phyloP scores from a whole-genome alignment of 2,797 vertebrate species.

The Enteromius paludinosus region DNA sequence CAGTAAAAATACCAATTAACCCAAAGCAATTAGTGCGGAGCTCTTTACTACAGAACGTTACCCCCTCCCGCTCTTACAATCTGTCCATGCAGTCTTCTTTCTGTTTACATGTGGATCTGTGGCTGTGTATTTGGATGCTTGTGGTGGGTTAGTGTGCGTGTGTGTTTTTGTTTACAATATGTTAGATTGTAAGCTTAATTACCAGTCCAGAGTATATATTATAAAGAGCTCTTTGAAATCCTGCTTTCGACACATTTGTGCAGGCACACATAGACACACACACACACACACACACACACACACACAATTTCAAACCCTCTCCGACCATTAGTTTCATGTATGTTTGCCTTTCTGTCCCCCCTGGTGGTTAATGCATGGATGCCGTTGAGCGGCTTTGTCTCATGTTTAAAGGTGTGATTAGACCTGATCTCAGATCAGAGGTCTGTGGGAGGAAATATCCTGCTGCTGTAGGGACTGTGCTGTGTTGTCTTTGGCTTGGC shows the following conservation, averaged over 20 bases:
- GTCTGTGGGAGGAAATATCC: slow-evolving; percentile 83
- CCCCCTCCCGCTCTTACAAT: slow-evolving; percentile 52
- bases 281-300: slow-evolving; percentile 38
- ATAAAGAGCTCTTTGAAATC: slow-evolving; percentile 51
- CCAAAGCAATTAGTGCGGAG: slow-evolving; percentile 81
- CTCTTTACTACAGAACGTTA: slow-evolving; percentile 77
- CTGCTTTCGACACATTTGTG: slow-evolving; percentile 6
- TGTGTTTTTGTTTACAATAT: slow-evolving; percentile 57
- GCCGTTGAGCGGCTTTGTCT: slow-evolving; percentile 69
- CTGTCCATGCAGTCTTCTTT: slow-evolving; percentile 55
- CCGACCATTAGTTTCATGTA: slow-evolving; percentile 72
- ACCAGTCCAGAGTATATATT: slow-evolving; percentile 73
- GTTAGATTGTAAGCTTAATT: slow-evolving; percentile 72
- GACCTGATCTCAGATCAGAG: slow-evolving; percentile 83
- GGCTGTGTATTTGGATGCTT: slow-evolving; percentile 36
- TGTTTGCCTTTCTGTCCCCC: slow-evolving; percentile 73
- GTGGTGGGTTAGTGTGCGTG: slow-evolving; percentile 32
- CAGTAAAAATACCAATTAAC: slow-evolving; percentile 84
- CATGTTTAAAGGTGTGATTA: slow-evolving; percentile 65
- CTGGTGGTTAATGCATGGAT: slow-evolving; percentile 77
- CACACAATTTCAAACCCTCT: slow-evolving; percentile 40
- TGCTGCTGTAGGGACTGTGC: slow-evolving; percentile 83
- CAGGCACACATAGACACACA: not conserved
- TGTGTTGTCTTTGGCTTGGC: slow-evolving; percentile 92
- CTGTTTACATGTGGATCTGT: slow-evolving; percentile 44